Evolutionary conservation across 1,140 invertebrate genomes (phyloP).

Genomic region (Olivierus martensii): DNA sequence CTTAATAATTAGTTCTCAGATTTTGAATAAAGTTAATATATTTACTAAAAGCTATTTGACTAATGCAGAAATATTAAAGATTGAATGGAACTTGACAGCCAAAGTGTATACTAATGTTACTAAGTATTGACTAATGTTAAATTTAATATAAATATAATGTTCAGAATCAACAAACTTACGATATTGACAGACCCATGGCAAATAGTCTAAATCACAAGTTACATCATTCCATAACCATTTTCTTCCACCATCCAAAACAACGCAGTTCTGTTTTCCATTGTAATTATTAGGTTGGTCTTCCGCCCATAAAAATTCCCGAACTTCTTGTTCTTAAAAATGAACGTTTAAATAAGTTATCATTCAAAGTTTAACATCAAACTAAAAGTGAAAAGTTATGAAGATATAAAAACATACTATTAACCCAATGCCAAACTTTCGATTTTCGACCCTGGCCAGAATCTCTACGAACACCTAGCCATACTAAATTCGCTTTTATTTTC

Average conservation of each 20-base stretch:
- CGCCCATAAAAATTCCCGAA: conserved; percentile 50
- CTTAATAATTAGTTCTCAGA: too few species aligned
- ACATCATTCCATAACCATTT: conserved; percentile 91
- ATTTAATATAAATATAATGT: too few species aligned
- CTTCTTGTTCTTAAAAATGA: not conserved
- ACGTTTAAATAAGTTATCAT: too few species aligned
- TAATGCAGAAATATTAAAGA: too few species aligned
- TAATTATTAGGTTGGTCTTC: conserved; percentile 91
- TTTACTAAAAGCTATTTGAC: too few species aligned
- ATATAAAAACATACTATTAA: conserved; percentile 49
- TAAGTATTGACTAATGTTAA: too few species aligned
- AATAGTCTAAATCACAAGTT: conserved; percentile 63
- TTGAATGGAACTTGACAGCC: too few species aligned
- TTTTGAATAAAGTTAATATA: too few species aligned
- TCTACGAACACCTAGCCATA: conserved; percentile 82
- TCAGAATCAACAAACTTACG: too few species aligned
- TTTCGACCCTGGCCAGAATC: conserved; percentile 53
- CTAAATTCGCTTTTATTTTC: conserved; percentile 55
- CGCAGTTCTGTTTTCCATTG: conserved; percentile 87
- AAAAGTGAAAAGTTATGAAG: too few species aligned
- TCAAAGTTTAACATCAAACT: too few species aligned
- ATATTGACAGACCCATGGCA: conserved; percentile 82
- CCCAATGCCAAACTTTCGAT: conserved; percentile 75
- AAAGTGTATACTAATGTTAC: too few species aligned
- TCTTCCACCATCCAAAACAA: conserved; percentile 72